A percentile compares a stretch with the other conserved stretches of the same genome.
Evolutionary conservation across 2,113 vertebrate species (phyloP).

Genomic region (Recurvirostra avosetta): DNA sequence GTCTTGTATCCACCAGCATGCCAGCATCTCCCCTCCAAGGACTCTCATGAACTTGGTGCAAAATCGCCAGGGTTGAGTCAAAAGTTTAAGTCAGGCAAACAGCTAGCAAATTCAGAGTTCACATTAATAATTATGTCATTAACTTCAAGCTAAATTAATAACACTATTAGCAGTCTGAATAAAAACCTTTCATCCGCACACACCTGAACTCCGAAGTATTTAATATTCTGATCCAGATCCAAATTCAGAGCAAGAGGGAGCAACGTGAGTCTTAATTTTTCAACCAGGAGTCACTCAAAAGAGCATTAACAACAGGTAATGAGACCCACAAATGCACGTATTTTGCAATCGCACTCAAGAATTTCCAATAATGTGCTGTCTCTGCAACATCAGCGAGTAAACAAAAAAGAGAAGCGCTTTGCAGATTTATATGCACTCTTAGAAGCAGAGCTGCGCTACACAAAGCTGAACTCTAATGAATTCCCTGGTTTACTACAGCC

Average conservation of each 20-base stretch:
- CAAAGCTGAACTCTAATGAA: constrained; percentile 10
- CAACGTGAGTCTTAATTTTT: neutral
- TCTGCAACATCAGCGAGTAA: constrained; percentile 39
- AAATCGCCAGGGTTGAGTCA: neutral
- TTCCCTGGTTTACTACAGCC: neutral
- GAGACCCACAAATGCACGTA: neutral
- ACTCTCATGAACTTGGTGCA: neutral
- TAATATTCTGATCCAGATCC: constrained; percentile 24
- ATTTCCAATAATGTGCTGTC: neutral
- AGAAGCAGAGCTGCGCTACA: neutral
- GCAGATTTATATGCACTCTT: neutral
- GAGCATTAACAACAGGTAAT: constrained; percentile 5
- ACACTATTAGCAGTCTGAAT: neutral
- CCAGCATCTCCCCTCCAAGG: neutral
- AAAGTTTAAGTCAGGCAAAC: neutral
- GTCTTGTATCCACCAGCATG: neutral
- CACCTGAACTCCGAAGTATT: neutral
- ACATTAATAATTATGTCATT: neutral
- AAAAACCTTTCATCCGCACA: neutral
- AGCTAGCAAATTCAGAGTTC: neutral
- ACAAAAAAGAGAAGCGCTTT: neutral
- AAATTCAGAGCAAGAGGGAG: neutral
- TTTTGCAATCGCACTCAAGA: neutral
- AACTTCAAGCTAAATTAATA: constrained; percentile 15
- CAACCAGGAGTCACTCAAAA: neutral